These are phyloP conservation scores for Anguilla megastoma DNA, from an alignment of 2,797 vertebrate species.

Conservation along the genomic window DNA sequence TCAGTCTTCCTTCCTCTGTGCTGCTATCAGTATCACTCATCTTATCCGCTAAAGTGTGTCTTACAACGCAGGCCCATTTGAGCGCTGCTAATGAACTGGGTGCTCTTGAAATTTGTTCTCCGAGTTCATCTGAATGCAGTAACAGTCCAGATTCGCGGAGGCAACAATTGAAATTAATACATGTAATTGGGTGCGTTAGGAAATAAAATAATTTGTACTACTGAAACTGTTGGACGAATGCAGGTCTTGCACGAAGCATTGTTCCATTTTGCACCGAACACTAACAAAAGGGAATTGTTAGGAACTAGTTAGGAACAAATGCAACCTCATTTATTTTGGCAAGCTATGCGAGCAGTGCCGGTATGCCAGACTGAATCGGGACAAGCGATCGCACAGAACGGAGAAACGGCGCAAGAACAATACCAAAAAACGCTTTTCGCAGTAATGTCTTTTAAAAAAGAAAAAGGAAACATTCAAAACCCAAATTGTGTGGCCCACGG, in stretches of 20 bases:
- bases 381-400: too few species aligned
- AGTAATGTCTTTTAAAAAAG: too few species aligned
- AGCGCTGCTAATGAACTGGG: slow-evolving; percentile 52
- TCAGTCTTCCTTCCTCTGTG: slow-evolving; percentile 42
- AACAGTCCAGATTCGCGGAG: background rate
- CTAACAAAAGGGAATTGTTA: too few species aligned
- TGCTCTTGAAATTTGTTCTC: slow-evolving; percentile 22
- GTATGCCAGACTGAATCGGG: too few species aligned
- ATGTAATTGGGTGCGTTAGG: background rate
- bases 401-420: too few species aligned
- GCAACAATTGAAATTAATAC: slow-evolving; percentile 9
- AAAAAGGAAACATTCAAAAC: too few species aligned
- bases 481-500: too few species aligned
- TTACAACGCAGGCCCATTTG: slow-evolving; percentile 54
- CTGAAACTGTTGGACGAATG: background rate
- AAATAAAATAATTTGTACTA: background rate
- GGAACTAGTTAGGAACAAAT: too few species aligned
- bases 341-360: too few species aligned
- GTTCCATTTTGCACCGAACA: too few species aligned
- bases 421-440: too few species aligned
- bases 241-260: background rate
- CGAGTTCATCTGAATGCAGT: background rate
- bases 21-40: slow-evolving; percentile 46
- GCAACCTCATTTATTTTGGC: too few species aligned
- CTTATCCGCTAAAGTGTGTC: slow-evolving; percentile 47